Evolutionary conservation across 2,888 invertebrate species (phyloP).

Genomic region (Chrysodeixis includens): DNA sequence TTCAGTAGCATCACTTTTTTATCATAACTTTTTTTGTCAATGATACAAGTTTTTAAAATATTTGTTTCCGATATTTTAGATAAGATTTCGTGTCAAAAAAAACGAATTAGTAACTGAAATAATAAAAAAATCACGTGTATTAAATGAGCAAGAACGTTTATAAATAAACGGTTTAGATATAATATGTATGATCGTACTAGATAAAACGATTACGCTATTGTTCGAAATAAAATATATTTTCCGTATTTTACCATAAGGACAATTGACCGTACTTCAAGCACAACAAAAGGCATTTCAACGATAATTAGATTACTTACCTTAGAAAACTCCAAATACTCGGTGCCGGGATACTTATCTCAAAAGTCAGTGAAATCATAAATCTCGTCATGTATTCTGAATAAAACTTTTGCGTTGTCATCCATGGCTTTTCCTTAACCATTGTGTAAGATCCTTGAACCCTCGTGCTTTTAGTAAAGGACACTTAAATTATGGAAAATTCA

Average conservation of each 20-base stretch:
- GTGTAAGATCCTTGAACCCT: constrained; percentile 79
- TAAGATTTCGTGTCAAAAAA: too few species aligned
- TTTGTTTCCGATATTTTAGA: too few species aligned
- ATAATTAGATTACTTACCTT: constrained; percentile 89
- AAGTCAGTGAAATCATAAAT: constrained; percentile 96
- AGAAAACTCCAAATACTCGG: constrained; percentile 92
- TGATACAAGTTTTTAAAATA: too few species aligned
- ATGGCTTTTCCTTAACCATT: constrained; percentile 91
- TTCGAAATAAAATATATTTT: constrained; percentile 24
- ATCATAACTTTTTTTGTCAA: too few species aligned
- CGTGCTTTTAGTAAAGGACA: constrained; percentile 86
- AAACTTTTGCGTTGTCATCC: constrained; percentile 93
- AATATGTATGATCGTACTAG: not conserved
- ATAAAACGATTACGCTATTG: constrained; percentile 7
- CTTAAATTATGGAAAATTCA: constrained; percentile 87
- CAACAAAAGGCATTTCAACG: constrained; percentile 33
- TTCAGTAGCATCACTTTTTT: too few species aligned
- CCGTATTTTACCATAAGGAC: constrained; percentile 25
- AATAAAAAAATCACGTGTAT: not conserved
- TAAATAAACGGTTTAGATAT: not conserved
- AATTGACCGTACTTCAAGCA: constrained; percentile 25
- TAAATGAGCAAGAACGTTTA: not conserved
- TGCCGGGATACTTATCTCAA: constrained; percentile 94
- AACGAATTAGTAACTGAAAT: too few species aligned
- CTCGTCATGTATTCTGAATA: constrained; percentile 93